Percentiles rank a stretch among this genome's conserved stretches.
Evolutionary conservation across 2,888 invertebrate species (phyloP).

Genomic region (Coleophora flavipennella): DNA sequence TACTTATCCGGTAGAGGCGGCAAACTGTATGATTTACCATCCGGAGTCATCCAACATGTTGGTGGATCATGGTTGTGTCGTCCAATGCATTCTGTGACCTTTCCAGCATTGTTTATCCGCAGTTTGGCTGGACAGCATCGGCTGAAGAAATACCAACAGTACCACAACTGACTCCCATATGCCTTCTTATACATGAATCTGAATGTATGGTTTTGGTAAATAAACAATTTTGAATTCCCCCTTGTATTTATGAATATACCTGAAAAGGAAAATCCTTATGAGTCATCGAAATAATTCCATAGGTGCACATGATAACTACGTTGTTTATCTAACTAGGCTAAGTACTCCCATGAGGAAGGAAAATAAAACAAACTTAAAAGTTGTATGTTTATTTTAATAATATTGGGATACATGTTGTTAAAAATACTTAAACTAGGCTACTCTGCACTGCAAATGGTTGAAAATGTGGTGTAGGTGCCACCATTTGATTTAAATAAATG

Average conservation of each 20-base stretch:
- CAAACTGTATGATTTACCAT: slow-evolving; percentile 59
- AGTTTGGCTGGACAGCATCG: slow-evolving; percentile 63
- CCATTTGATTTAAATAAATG: too few species aligned
- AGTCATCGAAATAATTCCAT: not conserved
- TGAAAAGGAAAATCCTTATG: slow-evolving; percentile 31
- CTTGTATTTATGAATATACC: slow-evolving; percentile 67
- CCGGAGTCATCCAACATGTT: slow-evolving; percentile 66
- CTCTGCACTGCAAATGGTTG: too few species aligned
- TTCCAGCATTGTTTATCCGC: slow-evolving; percentile 57
- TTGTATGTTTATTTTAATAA: not conserved
- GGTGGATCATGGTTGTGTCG: slow-evolving; percentile 64
- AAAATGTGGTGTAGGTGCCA: too few species aligned
- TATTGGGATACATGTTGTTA: too few species aligned
- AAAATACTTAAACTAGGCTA: too few species aligned
- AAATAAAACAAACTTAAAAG: slow-evolving; percentile 26
- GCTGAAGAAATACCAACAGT: slow-evolving; percentile 68
- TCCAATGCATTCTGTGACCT: slow-evolving; percentile 62
- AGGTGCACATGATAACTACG: not conserved
- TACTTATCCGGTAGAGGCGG: slow-evolving; percentile 50
- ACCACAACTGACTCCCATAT: slow-evolving; percentile 67
- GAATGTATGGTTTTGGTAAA: slow-evolving; percentile 67
- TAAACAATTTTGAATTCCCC: slow-evolving; percentile 64
- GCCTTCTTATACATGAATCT: slow-evolving; percentile 68
- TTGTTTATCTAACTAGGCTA: slow-evolving; percentile 2
- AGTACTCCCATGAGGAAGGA: slow-evolving; percentile 27